Conservation (phyloP, 2,888 invertebrate genomes). For the Dynastes grantii region DNA sequence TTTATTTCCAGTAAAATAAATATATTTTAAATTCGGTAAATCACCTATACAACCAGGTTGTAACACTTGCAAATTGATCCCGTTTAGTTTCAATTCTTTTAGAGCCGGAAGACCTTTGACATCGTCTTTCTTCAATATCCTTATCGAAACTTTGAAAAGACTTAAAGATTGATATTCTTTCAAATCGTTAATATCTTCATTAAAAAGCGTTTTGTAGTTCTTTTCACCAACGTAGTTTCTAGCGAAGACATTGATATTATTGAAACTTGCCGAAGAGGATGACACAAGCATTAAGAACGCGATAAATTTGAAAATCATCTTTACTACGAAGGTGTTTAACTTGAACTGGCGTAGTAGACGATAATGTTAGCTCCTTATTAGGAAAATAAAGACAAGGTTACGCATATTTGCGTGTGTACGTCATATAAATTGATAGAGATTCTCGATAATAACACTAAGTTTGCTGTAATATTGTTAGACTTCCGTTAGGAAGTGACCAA, state of each 20-base stretch:
- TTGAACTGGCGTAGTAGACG: neutral
- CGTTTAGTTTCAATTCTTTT: constrained; percentile 1
- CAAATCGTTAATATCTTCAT: constrained; percentile 1
- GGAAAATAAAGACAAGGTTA: too few species aligned
- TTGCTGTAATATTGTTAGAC: too few species aligned
- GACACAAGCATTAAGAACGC: neutral
- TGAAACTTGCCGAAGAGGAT: neutral
- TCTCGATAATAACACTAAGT: too few species aligned
- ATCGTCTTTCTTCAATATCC: neutral
- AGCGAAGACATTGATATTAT: constrained; percentile 14
- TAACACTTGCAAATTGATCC: neutral
- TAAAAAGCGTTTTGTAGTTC: constrained; percentile 14
- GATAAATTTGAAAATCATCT: constrained; percentile 6
- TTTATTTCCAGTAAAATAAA: neutral
- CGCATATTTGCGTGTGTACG: too few species aligned
- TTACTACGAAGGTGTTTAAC: neutral
- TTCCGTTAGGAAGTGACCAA: too few species aligned
- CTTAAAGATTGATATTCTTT: constrained; percentile 9
- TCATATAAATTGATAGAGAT: too few species aligned
- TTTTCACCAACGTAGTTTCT: neutral
- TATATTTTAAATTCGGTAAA: neutral
- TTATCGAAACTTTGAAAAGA: neutral
- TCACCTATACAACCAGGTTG: constrained; percentile 1
- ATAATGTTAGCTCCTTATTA: too few species aligned
- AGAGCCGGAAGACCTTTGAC: neutral